Evolutionary conservation across 1,140 invertebrate genomes (phyloP).

Genomic region (Drosophila carrolli): DNA sequence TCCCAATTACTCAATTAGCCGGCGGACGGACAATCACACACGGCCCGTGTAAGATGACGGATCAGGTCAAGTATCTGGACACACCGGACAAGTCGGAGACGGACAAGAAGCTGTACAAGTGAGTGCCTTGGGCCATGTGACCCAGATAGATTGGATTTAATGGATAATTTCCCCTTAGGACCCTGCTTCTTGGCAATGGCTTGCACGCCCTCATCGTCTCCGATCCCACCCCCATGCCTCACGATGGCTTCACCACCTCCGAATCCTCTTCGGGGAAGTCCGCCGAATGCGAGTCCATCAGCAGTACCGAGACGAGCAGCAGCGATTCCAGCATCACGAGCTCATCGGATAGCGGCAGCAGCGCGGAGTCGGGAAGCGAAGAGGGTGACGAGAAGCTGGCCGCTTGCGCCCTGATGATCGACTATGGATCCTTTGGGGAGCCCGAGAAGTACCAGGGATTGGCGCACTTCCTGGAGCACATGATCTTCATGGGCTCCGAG

Average conservation of each 20-base stretch:
- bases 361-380: constrained; percentile 84
- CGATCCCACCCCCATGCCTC: constrained; percentile 85
- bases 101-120: constrained; percentile 87
- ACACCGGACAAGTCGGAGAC: constrained; percentile 86
- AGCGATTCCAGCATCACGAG: constrained; percentile 46
- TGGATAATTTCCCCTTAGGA: constrained; percentile 81
- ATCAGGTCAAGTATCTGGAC: constrained; percentile 73
- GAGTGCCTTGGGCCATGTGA: constrained; percentile 7
- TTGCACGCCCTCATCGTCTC: constrained; percentile 89
- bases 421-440: constrained; percentile 89
- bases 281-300: constrained; percentile 17
- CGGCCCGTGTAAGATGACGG: constrained; percentile 20
- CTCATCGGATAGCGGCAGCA: constrained; percentile 49
- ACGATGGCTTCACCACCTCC: constrained; percentile 71
- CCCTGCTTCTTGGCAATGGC: constrained; percentile 88
- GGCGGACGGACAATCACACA: constrained; percentile 1
- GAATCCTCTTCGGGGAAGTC: constrained; percentile 55
- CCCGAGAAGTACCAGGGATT: constrained; percentile 92
- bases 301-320: constrained; percentile 24
- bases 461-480: constrained; percentile 97
- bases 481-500: constrained; percentile 97
- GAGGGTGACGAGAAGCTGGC: constrained; percentile 86
- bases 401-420: constrained; percentile 89
- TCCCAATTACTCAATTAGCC: constrained; percentile 2
- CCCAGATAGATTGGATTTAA: neutral